Base-by-base conservation (phyloP, 2,888 invertebrate species). In the Acronicta psi region DNA sequence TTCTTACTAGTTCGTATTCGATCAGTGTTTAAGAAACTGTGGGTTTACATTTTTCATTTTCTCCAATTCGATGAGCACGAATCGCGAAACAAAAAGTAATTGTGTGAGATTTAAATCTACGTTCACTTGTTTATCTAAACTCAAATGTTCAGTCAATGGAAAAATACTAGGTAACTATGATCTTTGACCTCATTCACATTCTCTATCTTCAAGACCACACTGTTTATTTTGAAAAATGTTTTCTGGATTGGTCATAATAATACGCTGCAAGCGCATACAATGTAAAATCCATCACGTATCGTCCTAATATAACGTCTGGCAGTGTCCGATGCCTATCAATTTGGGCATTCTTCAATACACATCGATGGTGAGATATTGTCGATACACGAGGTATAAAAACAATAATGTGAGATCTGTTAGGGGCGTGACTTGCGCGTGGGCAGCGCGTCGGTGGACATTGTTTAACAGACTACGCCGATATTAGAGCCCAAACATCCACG, bases 401-500 rank as follows among this genome's bases (percentile, higher is more conserved):
- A 87, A 88, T 88, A 82, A 87, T 85, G 86, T 83, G 84, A 80
- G 83, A 81, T 82, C 79, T 80, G 76, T 80, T 62, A 82, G 82
- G 88, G 92, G 93, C 91, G 92, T 89, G 84, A 79, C 86, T 78
- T 75, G 79, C 84, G 90, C 88, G 92, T 92, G 88, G 91, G 93
- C 85, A 79, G 77, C 72, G 88, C 89, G 87, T 89, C 89, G 89
- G 91, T 91, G 91, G 91, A 92, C 93, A 93, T 89, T 89, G 91
- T 91, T 86, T 82, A 83, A 85, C 82, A 85, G 85, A 86, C 86
- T 83, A 79, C 75, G 72, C 79, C 78, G 89, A 90, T 88, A 88
- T 82, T 83, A 81, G 80, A 83, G 78, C 74, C 88, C 89, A 90
- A 90, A 91, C 91, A 91, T 87, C 85, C 84, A 85, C 81, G 82